phyloP scores from a whole-genome alignment of 2,888 invertebrate species.

The Caenorhabditis afra region DNA sequence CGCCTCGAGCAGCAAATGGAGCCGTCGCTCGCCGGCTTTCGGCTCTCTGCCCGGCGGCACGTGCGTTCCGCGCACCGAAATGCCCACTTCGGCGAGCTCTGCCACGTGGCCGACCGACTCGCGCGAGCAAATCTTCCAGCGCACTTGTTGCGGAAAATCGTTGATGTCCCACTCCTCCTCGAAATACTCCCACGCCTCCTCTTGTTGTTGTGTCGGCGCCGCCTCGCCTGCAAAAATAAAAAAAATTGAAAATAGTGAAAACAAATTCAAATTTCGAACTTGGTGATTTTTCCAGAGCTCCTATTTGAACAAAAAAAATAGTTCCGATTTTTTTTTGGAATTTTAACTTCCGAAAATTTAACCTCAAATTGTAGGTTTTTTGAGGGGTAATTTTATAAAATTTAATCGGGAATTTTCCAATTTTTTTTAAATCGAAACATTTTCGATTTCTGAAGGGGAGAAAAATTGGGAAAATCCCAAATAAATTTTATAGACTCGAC shows the following conservation, averaged over 20 bases:
- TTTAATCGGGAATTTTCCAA: too few species aligned
- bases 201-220: constrained; percentile 81
- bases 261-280: too few species aligned
- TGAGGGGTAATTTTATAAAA: too few species aligned
- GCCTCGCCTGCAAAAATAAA: constrained; percentile 40
- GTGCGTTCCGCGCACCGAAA: constrained; percentile 95
- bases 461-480: not conserved
- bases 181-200: constrained; percentile 86
- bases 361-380: too few species aligned
- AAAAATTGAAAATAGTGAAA: too few species aligned
- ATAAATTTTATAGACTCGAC: not conserved
- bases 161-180: constrained; percentile 99
- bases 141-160: constrained; percentile 98
- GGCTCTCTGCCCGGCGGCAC: constrained; percentile 89
- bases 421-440: too few species aligned
- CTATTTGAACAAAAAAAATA: too few species aligned
- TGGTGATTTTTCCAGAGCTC: too few species aligned
- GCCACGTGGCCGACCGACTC: constrained; percentile 98
- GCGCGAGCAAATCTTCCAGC: constrained; percentile 92
- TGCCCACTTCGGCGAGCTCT: constrained; percentile 98
- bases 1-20: constrained; percentile 62
- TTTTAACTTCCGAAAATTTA: too few species aligned
- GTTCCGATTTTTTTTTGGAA: too few species aligned
- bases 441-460: too few species aligned
- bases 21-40: constrained; percentile 55